phyloP scores from a whole-genome alignment of 2,888 invertebrate genomes.

The Diarsia mendica region DNA sequence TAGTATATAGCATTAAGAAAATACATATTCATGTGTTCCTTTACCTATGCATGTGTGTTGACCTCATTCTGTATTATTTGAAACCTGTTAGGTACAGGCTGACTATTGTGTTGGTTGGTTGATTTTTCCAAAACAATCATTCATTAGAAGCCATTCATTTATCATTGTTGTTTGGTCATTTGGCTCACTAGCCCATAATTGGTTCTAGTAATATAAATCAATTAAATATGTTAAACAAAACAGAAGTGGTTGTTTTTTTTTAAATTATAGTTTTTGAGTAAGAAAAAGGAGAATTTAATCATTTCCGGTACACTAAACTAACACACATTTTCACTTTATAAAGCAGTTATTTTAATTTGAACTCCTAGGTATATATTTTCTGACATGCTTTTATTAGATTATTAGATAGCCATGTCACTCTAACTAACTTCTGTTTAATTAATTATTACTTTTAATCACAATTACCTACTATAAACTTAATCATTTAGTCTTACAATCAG shows the following conservation, averaged over 20 bases:
- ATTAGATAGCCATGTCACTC: too few relatives aligned
- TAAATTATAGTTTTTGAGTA: neutral
- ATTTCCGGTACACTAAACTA: neutral
- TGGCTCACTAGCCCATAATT: neutral
- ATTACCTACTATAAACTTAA: too few relatives aligned
- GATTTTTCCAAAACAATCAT: neutral
- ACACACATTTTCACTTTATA: neutral
- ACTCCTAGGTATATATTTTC: too few relatives aligned
- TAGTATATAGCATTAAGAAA: conserved; percentile 43
- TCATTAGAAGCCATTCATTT: neutral
- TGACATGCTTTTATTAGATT: neutral
- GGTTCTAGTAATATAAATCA: neutral
- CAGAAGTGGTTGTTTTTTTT: neutral
- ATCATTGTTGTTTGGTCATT: neutral
- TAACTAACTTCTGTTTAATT: neutral
- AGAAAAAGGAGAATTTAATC: neutral
- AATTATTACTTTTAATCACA: too few relatives aligned
- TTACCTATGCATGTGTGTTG: conserved; percentile 20
- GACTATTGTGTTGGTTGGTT: neutral
- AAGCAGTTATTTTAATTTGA: neutral
- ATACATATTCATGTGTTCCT: conserved; percentile 52
- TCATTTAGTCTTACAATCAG: neutral
- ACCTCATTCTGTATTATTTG: conserved; percentile 36
- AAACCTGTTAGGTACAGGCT: conserved; percentile 4
- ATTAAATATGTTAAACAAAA: neutral